phyloP scores from a whole-genome alignment of 2,113 vertebrate genomes.

The Pyrgilauda ruficollis region DNA sequence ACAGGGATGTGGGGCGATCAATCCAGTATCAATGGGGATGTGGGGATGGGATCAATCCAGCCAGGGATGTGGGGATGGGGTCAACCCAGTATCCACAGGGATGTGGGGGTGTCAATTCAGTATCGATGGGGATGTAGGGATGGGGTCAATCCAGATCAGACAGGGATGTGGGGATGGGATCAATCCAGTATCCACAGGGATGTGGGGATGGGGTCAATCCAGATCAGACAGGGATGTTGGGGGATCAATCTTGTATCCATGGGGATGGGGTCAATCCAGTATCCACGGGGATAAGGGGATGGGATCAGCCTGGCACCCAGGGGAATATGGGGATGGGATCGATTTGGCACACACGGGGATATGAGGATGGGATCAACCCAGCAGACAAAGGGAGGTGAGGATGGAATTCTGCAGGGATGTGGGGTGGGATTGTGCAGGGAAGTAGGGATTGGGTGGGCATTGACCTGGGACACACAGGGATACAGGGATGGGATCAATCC shows the following conservation, averaged over 20 bases:
- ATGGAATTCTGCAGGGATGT: too few relatives aligned
- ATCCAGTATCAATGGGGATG: fast-evolving
- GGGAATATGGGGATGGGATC: not conserved
- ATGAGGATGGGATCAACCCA: too few relatives aligned
- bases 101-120: fast-evolving
- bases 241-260: too few relatives aligned
- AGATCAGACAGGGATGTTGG: too few relatives aligned
- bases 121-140: not conserved
- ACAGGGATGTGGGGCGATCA: too few relatives aligned
- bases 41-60: fast-evolving
- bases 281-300: not conserved
- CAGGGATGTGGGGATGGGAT: not conserved
- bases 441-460: not conserved
- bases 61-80: not conserved
- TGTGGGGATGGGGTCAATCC: not conserved
- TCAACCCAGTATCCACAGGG: not conserved
- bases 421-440: not conserved
- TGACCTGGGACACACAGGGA: too few relatives aligned
- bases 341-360: not conserved
- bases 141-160: not conserved
- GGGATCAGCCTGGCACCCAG: fast-evolving
- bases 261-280: not conserved
- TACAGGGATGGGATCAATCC: not conserved
- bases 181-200: too few relatives aligned
- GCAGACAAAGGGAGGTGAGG: too few relatives aligned